Percentiles rank a stretch among this genome's conserved stretches.
phyloP scores from a whole-genome alignment of 2,888 invertebrate genomes.

The Nymphalis urticae region DNA sequence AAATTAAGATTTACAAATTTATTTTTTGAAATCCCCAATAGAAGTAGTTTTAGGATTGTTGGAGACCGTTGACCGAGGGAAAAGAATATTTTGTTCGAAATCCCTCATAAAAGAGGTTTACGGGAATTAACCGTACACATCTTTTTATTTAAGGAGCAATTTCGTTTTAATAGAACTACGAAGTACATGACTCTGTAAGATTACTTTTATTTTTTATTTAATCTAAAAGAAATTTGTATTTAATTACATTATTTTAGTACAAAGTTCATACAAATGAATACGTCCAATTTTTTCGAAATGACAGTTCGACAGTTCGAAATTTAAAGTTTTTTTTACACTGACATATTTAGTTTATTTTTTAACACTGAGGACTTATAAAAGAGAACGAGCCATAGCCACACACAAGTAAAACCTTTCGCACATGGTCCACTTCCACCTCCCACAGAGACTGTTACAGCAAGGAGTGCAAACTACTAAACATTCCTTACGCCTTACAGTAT shows the following conservation, averaged over 20 bases:
- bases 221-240: not conserved
- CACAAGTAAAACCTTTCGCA: too few species aligned
- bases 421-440: too few species aligned
- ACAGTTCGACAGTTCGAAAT: too few species aligned
- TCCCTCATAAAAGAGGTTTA: slow-evolving; percentile 15
- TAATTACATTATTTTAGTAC: not conserved
- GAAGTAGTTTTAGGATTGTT: not conserved
- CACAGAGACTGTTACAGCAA: too few species aligned
- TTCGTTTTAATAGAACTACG: not conserved
- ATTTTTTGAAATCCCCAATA: not conserved
- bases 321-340: too few species aligned
- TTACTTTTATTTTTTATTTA: not conserved
- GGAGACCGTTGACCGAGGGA: not conserved
- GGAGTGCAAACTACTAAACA: too few species aligned
- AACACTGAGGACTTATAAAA: too few species aligned
- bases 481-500: too few species aligned
- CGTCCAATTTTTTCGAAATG: too few species aligned
- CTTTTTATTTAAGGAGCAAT: slow-evolving; percentile 10
- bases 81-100: slow-evolving; percentile 1
- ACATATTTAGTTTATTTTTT: too few species aligned
- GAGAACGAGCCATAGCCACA: too few species aligned
- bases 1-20: not conserved
- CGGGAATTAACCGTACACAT: slow-evolving; percentile 13
- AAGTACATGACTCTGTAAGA: not conserved
- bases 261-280: too few species aligned